These are phyloP conservation scores for Ia io DNA, from an alignment of 2,113 vertebrate species.

Conservation along the genomic window DNA sequence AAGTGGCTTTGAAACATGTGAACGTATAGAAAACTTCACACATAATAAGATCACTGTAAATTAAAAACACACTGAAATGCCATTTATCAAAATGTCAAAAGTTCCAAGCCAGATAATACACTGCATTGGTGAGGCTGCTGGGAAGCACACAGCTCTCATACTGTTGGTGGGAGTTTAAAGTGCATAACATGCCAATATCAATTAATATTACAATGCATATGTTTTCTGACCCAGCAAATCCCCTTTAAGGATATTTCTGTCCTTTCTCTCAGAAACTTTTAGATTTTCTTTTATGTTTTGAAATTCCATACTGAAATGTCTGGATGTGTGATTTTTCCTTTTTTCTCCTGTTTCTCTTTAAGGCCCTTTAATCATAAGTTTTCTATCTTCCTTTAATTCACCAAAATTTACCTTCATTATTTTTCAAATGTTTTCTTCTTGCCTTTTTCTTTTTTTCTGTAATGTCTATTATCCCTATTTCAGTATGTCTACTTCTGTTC, in stretches of 20 bases:
- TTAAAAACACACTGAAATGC: not conserved
- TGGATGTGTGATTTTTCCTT: not conserved
- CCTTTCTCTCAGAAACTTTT: not conserved
- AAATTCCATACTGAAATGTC: not conserved
- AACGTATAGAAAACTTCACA: constrained; percentile 19
- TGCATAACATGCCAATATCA: not conserved
- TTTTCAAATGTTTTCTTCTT: not conserved
- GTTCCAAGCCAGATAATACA: not conserved
- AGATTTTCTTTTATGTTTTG: not conserved
- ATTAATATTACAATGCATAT: not conserved
- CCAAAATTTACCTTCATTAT: not conserved
- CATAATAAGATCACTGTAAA: not conserved
- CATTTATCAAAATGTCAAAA: constrained; percentile 20
- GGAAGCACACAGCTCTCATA: not conserved
- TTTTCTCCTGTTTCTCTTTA: not conserved
- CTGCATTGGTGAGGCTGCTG: not conserved
- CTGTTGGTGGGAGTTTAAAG: not conserved
- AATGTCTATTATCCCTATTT: not conserved
- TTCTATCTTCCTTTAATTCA: not conserved
- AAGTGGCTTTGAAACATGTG: constrained; percentile 9
- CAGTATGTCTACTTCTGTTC: not conserved
- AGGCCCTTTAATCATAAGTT: not conserved
- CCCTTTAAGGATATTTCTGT: not conserved
- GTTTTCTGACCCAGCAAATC: not conserved
- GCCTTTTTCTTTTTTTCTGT: not conserved